Percentiles rank a stretch among this genome's conserved stretches.
Conservation (phyloP, 2,888 invertebrate species). For the Troides helena region DNA sequence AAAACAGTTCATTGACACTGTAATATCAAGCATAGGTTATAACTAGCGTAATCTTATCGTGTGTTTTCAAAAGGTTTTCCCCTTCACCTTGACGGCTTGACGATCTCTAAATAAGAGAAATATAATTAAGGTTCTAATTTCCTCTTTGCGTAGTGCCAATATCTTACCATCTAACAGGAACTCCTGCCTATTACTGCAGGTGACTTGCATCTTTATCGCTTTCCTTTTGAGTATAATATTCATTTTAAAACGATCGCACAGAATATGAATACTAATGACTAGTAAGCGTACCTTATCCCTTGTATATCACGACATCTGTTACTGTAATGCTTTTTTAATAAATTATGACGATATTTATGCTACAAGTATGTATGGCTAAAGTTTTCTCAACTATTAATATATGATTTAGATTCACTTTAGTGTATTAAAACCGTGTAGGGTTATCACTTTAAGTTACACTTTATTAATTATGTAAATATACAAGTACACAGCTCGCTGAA, state of each 20-base stretch:
- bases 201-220: constrained; percentile 63
- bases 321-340: constrained; percentile 6
- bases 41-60: constrained; percentile 24
- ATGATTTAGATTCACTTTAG: not conserved
- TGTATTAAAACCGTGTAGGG: not conserved
- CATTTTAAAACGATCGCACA: constrained; percentile 45
- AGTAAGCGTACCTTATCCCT: constrained; percentile 30
- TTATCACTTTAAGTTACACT: not conserved
- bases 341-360: constrained; percentile 46
- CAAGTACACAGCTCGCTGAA: too few relatives aligned
- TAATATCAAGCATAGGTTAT: constrained; percentile 7
- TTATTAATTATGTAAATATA: too few relatives aligned
- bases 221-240: constrained; percentile 44
- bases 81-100: constrained; percentile 16
- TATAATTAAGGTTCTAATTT: constrained; percentile 34
- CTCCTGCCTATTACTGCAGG: constrained; percentile 57
- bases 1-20: constrained; percentile 27
- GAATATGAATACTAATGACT: constrained; percentile 46
- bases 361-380: not conserved
- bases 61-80: constrained; percentile 32
- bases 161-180: constrained; percentile 53
- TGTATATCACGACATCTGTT: constrained; percentile 19
- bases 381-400: not conserved
- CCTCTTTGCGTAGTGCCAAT: constrained; percentile 39
- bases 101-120: constrained; percentile 23